Percentiles rank a stretch among this genome's conserved stretches.
Conservation (phyloP, 2,888 invertebrate genomes). For the Epsilonema sp. region DNA sequence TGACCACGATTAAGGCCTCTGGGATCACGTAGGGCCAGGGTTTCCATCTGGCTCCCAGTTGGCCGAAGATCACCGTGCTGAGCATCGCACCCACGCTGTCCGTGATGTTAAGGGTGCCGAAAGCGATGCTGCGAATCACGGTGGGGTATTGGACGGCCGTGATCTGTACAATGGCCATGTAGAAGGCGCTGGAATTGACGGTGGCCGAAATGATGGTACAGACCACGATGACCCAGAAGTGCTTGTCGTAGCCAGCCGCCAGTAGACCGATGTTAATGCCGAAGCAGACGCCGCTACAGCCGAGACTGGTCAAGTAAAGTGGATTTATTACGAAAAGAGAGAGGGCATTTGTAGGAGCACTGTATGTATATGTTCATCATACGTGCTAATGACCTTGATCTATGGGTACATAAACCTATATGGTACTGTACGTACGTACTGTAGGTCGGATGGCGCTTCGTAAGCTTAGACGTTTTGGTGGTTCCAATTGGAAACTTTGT, state of each 20-base stretch:
- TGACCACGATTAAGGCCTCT: background rate
- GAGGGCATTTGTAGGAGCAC: too few species aligned
- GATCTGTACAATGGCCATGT: conserved; percentile 3
- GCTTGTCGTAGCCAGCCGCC: background rate
- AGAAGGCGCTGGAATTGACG: conserved; percentile 1
- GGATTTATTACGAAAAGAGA: too few species aligned
- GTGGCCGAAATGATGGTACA: background rate
- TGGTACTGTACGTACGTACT: too few species aligned
- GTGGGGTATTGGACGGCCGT: conserved; percentile 23
- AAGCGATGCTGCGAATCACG: conserved; percentile 22
- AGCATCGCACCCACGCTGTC: background rate
- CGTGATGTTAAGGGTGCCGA: conserved; percentile 18
- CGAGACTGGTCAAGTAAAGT: too few species aligned
- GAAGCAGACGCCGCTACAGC: too few species aligned
- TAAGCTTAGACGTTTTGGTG: too few species aligned
- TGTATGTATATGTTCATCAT: too few species aligned
- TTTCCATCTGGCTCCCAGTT: too few species aligned
- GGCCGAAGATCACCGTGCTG: background rate
- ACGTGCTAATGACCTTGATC: too few species aligned
- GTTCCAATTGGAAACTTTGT: too few species aligned
- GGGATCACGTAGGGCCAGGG: conserved; percentile 1
- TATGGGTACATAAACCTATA: too few species aligned
- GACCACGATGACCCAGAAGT: background rate
- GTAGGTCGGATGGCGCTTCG: too few species aligned
- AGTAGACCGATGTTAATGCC: background rate